Percentiles rank a stretch among this genome's conserved stretches.
Evolutionary conservation across 2,888 invertebrate species (phyloP).

Genomic region (Volucella zonaria): DNA sequence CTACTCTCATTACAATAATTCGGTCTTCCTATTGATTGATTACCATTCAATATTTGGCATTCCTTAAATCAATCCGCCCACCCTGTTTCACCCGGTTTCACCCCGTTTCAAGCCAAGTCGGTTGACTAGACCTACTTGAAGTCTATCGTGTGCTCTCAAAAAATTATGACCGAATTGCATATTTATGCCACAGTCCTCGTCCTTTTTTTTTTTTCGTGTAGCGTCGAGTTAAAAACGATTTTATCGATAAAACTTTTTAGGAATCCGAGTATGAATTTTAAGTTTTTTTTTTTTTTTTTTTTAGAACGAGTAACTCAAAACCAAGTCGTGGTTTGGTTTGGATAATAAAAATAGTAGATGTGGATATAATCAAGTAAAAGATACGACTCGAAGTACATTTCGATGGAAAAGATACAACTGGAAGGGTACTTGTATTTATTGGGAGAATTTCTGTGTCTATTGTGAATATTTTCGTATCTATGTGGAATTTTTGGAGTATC

Average conservation of each 20-base stretch:
- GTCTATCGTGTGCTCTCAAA: slow-evolving; percentile 21
- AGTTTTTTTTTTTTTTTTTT: background rate
- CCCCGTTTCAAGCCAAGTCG: background rate
- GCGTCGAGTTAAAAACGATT: slow-evolving; percentile 37
- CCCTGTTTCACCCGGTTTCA: background rate
- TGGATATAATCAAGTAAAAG: background rate
- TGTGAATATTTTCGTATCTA: slow-evolving; percentile 1
- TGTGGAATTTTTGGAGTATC: slow-evolving; percentile 1
- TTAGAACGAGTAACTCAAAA: slow-evolving; percentile 22
- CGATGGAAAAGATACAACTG: background rate
- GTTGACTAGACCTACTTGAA: slow-evolving; percentile 13
- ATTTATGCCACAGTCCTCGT: slow-evolving; percentile 33
- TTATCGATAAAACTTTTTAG: slow-evolving; percentile 62
- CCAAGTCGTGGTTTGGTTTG: slow-evolving; percentile 10
- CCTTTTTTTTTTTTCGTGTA: background rate
- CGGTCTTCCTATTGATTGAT: background rate
- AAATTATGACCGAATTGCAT: slow-evolving; percentile 51
- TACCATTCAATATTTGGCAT: slow-evolving; percentile 33
- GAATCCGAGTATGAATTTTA: background rate
- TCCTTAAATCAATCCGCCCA: slow-evolving; percentile 26
- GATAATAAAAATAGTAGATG: slow-evolving; percentile 25
- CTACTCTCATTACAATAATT: slow-evolving; percentile 19
- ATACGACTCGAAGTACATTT: background rate
- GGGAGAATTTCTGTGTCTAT: slow-evolving; percentile 6
- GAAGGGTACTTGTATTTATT: background rate